Evolutionary conservation across 2,888 invertebrate genomes (phyloP).

Genomic region (Toxonevra muliebris): DNA sequence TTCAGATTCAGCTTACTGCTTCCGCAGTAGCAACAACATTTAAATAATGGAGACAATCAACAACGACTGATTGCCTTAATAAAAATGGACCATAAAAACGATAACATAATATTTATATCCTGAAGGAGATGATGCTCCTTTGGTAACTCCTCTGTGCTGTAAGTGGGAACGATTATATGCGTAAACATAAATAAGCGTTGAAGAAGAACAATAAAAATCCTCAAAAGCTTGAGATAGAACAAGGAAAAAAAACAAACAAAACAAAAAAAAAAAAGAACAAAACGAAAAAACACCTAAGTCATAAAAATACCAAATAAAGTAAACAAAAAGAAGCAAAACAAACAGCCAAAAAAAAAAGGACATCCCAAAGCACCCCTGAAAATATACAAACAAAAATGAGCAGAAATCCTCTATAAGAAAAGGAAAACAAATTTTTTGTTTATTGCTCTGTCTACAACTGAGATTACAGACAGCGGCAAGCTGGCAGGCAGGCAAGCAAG

Average conservation of each 20-base stretch:
- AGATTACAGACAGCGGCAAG: constrained; percentile 7
- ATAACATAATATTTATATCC: constrained; percentile 59
- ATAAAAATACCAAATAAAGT: constrained; percentile 21
- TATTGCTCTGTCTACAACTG: constrained; percentile 23
- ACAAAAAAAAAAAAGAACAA: not conserved
- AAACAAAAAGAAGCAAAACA: not conserved
- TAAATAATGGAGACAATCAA: constrained; percentile 39
- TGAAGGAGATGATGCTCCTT: constrained; percentile 13
- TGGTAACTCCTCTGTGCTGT: too few relatives aligned
- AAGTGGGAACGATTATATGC: constrained; percentile 33
- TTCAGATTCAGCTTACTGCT: not conserved
- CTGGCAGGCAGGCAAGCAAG: too few relatives aligned
- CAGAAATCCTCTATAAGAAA: constrained; percentile 1
- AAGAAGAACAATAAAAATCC: constrained; percentile 12
- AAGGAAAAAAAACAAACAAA: not conserved
- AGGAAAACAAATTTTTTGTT: constrained; percentile 26
- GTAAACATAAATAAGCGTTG: constrained; percentile 31
- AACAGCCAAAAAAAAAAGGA: not conserved
- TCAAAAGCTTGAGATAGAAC: not conserved
- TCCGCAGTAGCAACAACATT: not conserved
- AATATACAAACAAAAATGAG: constrained; percentile 14
- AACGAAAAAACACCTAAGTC: constrained; percentile 8
- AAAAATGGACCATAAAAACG: constrained; percentile 59
- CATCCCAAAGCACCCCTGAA: not conserved
- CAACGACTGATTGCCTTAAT: constrained; percentile 58